phyloP scores from a whole-genome alignment of 1,140 invertebrate genomes.

The Orius insidiosus region DNA sequence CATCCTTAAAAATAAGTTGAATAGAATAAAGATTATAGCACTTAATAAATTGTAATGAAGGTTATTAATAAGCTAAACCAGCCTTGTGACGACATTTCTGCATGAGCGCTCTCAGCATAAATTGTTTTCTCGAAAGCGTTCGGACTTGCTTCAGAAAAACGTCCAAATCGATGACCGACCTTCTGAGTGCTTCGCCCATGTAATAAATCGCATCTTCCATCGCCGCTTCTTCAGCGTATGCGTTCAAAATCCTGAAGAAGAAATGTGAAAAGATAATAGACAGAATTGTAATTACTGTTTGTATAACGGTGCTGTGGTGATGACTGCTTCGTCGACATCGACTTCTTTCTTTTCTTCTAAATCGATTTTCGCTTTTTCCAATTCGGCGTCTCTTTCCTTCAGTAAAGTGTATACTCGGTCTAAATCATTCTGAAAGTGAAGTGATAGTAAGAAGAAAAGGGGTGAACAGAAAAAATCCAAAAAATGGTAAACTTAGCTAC shows the following conservation, averaged over 20 bases:
- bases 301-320: conserved; percentile 88
- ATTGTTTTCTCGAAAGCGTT: conserved; percentile 84
- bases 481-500: conserved; percentile 23
- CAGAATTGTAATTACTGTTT: conserved; percentile 82
- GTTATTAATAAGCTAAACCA: conserved; percentile 36
- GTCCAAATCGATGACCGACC: conserved; percentile 86
- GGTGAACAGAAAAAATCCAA: not conserved
- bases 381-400: conserved; percentile 69
- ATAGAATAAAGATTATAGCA: too few relatives aligned
- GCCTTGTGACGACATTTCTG: conserved; percentile 93
- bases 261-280: too few relatives aligned
- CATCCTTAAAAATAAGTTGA: too few relatives aligned
- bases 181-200: conserved; percentile 86
- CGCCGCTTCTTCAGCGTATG: conserved; percentile 94
- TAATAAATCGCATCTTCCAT: conserved; percentile 98
- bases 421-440: conserved; percentile 39
- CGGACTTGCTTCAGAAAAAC: conserved; percentile 94
- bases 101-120: conserved; percentile 86
- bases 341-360: conserved; percentile 62
- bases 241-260: conserved; percentile 69
- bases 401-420: conserved; percentile 70
- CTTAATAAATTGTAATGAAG: not conserved
- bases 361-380: conserved; percentile 62
- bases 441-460: conserved; percentile 6
- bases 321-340: conserved; percentile 92